Base-by-base conservation (phyloP, 2,888 invertebrate species). In the Cosmopolites sordidus region DNA sequence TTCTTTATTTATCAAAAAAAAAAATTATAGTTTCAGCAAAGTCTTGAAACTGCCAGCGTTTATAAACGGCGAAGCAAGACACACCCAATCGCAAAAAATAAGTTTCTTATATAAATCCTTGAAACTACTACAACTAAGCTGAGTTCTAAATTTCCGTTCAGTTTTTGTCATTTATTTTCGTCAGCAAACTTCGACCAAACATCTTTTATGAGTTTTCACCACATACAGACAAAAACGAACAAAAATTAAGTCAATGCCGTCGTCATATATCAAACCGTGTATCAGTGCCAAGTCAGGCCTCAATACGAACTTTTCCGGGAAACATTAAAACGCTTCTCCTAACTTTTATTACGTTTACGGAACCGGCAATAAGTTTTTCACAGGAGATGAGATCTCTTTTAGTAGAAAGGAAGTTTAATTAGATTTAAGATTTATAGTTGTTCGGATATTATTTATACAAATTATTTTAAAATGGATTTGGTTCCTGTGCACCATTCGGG, bases 221-320 rank as follows among this genome's bases (percentile, higher is more conserved):
- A 8, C 42, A 33, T 38, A 37, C 42, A 30, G 27, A 15, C 14
- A 42, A 50, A 47, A 54, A 46, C 9, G 38, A 54, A 50, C 47
- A 55, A 55, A 47, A 55, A 46, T 48, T 47, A 43, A 55, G 44
- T 39, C 51, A 48, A 39, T 48, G 51, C 47, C 47, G 39, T 51
- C 51, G 51, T 30, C 51, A 55, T 55, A 51, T 55, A 55, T 55
- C 51, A 51, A 55, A 51, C 18, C 47, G 43, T 55, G 51, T 55
- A 55, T 55, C 51, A 55, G 50, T 54, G 54, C 54, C 54, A 50
- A 50, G 49, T 50, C 50, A 42, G 46, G 43, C 54, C 49, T 54
- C 54, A 50, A 50, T 54, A 54, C 46, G 17, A 54, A 54, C 54
- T 54, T 54, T 54, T 41, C 37, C 47, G 47, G 50, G 47, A 48